Percentiles rank a stretch among this genome's conserved stretches.
Conservation (phyloP, 2,113 vertebrate genomes). For the Hippocampus barbouri region DNA sequence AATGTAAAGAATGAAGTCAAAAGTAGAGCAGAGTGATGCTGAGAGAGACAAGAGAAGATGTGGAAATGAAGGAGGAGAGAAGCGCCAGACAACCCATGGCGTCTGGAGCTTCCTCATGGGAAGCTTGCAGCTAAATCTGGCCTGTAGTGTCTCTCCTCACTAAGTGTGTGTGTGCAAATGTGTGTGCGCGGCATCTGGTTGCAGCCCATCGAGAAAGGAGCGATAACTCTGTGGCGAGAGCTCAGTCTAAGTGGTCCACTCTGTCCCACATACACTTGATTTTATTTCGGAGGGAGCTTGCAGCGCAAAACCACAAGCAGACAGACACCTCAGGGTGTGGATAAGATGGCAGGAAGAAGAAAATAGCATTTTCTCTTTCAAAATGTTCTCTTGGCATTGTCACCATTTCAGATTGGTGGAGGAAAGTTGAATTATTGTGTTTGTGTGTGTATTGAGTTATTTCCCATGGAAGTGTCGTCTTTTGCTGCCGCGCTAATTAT, state of each 20-base stretch:
- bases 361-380: too few species aligned
- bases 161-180: conserved; percentile 34
- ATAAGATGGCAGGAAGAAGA: too few species aligned
- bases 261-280: conserved; percentile 29
- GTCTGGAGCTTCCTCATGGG: conserved; percentile 61
- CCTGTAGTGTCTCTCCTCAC: conserved; percentile 58
- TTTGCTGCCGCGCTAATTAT: too few species aligned
- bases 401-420: too few species aligned
- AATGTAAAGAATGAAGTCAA: conserved; percentile 4
- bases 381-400: too few species aligned
- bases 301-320: conserved; percentile 3
- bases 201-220: conserved; percentile 50
- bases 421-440: too few species aligned
- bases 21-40: background rate
- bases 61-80: conserved; percentile 40
- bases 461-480: too few species aligned
- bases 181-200: conserved; percentile 57
- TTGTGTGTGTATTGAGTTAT: too few species aligned
- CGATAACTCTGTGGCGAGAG: conserved; percentile 54
- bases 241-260: conserved; percentile 46
- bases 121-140: conserved; percentile 69
- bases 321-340: background rate
- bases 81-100: conserved; percentile 61
- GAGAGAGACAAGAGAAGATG: conserved; percentile 26
- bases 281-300: conserved; percentile 14